Percentiles rank a stretch among this genome's conserved stretches.
Evolutionary conservation across 2,888 invertebrate genomes (phyloP).

Genomic region (Epirrhoe tristata): DNA sequence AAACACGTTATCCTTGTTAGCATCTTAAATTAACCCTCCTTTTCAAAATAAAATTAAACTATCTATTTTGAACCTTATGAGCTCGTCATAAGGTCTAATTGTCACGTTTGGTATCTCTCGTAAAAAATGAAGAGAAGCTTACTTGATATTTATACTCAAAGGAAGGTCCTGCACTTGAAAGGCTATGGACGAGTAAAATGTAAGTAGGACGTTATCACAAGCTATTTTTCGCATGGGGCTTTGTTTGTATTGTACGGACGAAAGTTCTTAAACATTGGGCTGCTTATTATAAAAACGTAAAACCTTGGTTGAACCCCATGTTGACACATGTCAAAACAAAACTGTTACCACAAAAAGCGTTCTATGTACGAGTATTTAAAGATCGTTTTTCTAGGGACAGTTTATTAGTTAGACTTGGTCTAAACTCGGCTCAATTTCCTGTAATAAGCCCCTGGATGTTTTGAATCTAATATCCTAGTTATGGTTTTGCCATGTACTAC

Average conservation of each 20-base stretch:
- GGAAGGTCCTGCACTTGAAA: conserved; percentile 39
- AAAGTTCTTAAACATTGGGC: not conserved
- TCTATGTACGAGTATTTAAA: too few species aligned
- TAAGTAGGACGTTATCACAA: conserved; percentile 15
- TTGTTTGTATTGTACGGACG: not conserved
- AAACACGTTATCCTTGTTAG: conserved; percentile 24
- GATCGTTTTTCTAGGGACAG: too few species aligned
- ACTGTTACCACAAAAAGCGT: too few species aligned
- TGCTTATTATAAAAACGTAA: too few species aligned
- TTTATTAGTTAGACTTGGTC: too few species aligned
- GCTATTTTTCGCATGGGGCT: not conserved
- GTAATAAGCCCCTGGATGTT: too few species aligned
- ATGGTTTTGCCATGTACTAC: too few species aligned
- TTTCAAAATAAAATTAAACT: conserved; percentile 19
- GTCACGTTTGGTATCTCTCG: conserved; percentile 15
- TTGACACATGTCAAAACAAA: too few species aligned
- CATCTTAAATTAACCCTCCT: conserved; percentile 27
- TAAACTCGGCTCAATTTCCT: too few species aligned
- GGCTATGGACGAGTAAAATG: conserved; percentile 19
- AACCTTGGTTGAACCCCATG: too few species aligned
- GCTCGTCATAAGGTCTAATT: conserved; percentile 13
- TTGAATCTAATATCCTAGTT: too few species aligned
- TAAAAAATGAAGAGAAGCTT: conserved; percentile 44
- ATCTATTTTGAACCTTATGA: conserved; percentile 23
- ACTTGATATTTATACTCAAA: conserved; percentile 46